These are phyloP conservation scores for Sebastes glaucus DNA, from an alignment of 2,797 vertebrate species.

Conservation along the genomic window DNA sequence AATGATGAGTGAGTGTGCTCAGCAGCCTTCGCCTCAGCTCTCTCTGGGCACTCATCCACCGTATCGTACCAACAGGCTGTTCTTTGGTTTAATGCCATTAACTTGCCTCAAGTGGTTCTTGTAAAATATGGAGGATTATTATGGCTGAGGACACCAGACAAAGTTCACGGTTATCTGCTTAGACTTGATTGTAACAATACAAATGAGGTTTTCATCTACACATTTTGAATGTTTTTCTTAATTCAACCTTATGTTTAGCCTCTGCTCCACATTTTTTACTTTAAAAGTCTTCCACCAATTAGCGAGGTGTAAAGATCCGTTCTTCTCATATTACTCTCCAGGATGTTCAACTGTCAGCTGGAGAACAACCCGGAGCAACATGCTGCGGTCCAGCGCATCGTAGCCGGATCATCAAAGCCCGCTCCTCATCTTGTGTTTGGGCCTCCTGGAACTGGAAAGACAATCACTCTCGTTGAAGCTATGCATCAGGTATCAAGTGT, in stretches of 20 bases:
- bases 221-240: background rate
- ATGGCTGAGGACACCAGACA: background rate
- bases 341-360: conserved; percentile 86
- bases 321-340: conserved; percentile 49
- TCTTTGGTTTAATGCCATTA: conserved; percentile 5
- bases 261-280: background rate
- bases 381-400: conserved; percentile 86
- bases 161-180: background rate
- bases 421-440: conserved; percentile 95
- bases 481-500: conserved; percentile 52
- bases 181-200: background rate
- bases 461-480: conserved; percentile 66
- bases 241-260: background rate
- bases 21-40: background rate
- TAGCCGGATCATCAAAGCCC: conserved; percentile 87
- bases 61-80: background rate
- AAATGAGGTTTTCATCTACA: background rate
- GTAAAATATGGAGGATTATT: background rate
- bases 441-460: conserved; percentile 91
- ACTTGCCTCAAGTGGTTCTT: background rate
- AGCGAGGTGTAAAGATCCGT: background rate
- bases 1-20: background rate
- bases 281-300: background rate
- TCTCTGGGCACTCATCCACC: background rate
- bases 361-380: conserved; percentile 88